A percentile compares a stretch with the other conserved stretches of the same genome.
These are phyloP conservation scores for Porites lutea DNA, from an alignment of 64 coral and sea anemone species.

Conservation along the genomic window DNA sequence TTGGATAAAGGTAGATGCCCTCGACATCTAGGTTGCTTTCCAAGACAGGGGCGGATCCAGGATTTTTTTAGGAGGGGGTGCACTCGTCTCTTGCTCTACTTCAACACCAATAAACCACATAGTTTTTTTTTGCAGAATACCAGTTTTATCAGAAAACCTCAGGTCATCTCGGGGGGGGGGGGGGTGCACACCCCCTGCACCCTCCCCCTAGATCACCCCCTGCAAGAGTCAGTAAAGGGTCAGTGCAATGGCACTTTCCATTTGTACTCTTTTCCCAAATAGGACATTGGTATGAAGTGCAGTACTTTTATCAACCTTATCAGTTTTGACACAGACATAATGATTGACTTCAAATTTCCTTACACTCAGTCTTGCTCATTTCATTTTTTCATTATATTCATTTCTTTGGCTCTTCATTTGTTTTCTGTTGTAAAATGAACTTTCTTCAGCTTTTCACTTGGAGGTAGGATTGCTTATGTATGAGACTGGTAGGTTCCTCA, in stretches of 20 bases:
- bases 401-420: conserved; percentile 8
- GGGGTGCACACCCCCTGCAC: too few species aligned
- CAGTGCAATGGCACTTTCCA: conserved; percentile 62
- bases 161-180: too few species aligned
- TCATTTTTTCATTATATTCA: conserved; percentile 12
- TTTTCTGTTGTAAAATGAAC: not conserved
- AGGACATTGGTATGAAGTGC: not conserved
- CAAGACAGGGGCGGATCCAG: too few species aligned
- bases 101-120: too few species aligned
- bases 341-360: not conserved
- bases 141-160: too few species aligned
- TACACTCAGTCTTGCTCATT: not conserved
- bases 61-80: too few species aligned
- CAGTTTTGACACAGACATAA: conserved; percentile 10
- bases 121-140: too few species aligned
- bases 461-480: too few species aligned
- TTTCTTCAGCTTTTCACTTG: too few species aligned
- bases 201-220: too few species aligned
- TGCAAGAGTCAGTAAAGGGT: conserved; percentile 48
- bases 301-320: conserved; percentile 1
- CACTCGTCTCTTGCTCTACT: too few species aligned
- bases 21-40: conserved; percentile 47
- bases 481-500: too few species aligned
- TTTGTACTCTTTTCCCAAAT: not conserved
- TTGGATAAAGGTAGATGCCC: conserved; percentile 73